These are phyloP conservation scores for Papilio aristodemus DNA, from an alignment of 1,140 invertebrate genomes.

Conservation along the genomic window DNA sequence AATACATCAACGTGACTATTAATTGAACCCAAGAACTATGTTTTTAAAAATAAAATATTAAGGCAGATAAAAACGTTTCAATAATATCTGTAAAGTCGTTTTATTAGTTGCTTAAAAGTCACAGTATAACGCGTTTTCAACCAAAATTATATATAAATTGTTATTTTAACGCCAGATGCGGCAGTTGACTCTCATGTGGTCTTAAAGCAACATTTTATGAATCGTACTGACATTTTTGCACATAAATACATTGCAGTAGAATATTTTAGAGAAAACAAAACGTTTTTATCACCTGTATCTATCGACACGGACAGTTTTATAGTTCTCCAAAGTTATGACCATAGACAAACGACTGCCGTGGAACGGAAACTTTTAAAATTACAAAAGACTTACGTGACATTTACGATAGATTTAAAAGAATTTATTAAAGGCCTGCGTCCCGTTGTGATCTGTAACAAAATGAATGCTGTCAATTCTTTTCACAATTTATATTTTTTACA, in stretches of 20 bases:
- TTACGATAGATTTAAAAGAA: slow-evolving; percentile 37
- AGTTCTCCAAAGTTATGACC: slow-evolving; percentile 20
- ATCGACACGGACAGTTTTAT: slow-evolving; percentile 27
- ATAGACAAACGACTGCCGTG: slow-evolving; percentile 3
- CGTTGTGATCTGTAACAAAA: slow-evolving; percentile 10
- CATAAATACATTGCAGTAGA: slow-evolving; percentile 17
- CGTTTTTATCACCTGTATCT: slow-evolving; percentile 13
- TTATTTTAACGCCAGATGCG: slow-evolving; percentile 2
- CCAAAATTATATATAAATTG: neutral
- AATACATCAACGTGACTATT: too few species aligned
- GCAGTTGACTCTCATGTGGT: neutral
- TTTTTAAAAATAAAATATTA: too few species aligned
- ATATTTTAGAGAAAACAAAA: slow-evolving; percentile 20
- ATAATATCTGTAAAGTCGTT: too few species aligned
- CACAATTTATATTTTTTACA: neutral
- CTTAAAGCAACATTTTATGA: neutral
- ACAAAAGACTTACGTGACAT: slow-evolving; percentile 34
- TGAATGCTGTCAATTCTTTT: neutral
- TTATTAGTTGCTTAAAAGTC: neutral
- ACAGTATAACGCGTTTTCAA: neutral
- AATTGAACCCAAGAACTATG: too few species aligned
- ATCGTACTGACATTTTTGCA: slow-evolving; percentile 9
- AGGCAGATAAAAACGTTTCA: too few species aligned
- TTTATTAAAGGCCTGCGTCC: neutral
- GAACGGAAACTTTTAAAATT: neutral